Evolutionary conservation across 2,888 invertebrate species (phyloP).

Genomic region (Perizoma affinitatum): DNA sequence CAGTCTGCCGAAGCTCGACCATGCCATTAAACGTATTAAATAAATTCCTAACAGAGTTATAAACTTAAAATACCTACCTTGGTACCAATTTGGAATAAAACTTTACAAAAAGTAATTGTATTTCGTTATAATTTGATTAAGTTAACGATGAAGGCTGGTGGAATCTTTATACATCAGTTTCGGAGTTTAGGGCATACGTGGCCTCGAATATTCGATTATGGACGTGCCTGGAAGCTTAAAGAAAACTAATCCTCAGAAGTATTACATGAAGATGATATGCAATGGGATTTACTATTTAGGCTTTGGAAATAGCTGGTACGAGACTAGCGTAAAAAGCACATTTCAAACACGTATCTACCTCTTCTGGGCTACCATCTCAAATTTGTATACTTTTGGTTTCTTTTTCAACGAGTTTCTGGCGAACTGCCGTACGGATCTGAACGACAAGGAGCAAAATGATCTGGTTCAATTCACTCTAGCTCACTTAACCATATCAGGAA

Average conservation of each 20-base stretch:
- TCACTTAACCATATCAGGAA: conserved; percentile 49
- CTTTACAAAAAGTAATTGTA: conserved; percentile 35
- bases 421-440: conserved; percentile 49
- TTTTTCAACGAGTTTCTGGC: conserved; percentile 51
- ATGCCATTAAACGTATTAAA: conserved; percentile 39
- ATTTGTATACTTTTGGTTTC: conserved; percentile 45
- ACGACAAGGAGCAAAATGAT: conserved; percentile 53
- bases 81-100: conserved; percentile 38
- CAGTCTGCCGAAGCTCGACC: conserved; percentile 33
- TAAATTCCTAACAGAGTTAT: conserved; percentile 38
- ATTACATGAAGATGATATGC: conserved; percentile 52
- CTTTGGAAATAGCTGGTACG: conserved; percentile 58
- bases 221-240: conserved; percentile 20
- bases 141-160: conserved; percentile 5
- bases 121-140: conserved; percentile 36
- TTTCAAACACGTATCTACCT: conserved; percentile 41
- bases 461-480: conserved; percentile 52
- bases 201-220: conserved; percentile 20
- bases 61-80: conserved; percentile 33
- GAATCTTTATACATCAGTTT: background rate
- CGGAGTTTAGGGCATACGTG: background rate
- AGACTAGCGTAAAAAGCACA: conserved; percentile 27
- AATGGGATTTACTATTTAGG: conserved; percentile 51
- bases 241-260: conserved; percentile 50
- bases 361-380: conserved; percentile 49